Percentiles rank a stretch among this genome's conserved stretches.
These are phyloP conservation scores for Brachionichthys hirsutus DNA, from an alignment of 2,113 vertebrate species.

Conservation along the genomic window DNA sequence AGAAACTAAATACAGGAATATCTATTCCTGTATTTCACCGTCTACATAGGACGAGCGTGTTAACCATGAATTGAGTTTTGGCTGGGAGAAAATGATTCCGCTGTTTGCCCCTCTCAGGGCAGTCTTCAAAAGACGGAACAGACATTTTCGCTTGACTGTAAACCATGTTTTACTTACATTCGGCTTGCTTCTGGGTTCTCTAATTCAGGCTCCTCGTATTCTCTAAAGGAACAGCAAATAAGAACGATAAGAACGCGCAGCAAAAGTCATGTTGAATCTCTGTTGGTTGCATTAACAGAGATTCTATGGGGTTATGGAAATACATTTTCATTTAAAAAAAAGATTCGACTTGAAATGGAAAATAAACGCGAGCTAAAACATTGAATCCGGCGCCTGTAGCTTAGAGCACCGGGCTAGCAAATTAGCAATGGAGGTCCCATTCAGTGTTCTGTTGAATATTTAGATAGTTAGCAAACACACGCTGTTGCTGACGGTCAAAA, in stretches of 20 bases:
- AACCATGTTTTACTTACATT: slow-evolving; percentile 83
- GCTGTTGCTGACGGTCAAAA: not conserved
- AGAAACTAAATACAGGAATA: no score
- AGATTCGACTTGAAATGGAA: not conserved
- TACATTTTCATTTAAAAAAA: not conserved
- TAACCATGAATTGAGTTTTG: no score
- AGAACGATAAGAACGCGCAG: not conserved
- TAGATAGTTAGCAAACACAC: not conserved
- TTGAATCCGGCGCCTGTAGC: not conserved
- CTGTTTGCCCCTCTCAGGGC: no score
- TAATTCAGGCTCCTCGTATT: slow-evolving; percentile 88
- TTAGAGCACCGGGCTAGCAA: not conserved
- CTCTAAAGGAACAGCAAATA: slow-evolving; percentile 54
- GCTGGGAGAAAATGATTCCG: no score
- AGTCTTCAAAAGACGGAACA: not conserved
- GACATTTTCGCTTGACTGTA: not conserved
- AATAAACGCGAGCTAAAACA: not conserved
- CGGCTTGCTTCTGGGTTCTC: slow-evolving; percentile 98
- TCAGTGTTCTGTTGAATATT: not conserved
- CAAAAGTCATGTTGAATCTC: slow-evolving; percentile 19
- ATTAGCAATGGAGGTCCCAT: not conserved
- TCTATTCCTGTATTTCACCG: no score
- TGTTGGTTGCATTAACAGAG: no score
- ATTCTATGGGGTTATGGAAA: no score
- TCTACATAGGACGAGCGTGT: no score